phyloP scores from a whole-genome alignment of 2,888 invertebrate species.

The Poecilobothrus nobilitatus region DNA sequence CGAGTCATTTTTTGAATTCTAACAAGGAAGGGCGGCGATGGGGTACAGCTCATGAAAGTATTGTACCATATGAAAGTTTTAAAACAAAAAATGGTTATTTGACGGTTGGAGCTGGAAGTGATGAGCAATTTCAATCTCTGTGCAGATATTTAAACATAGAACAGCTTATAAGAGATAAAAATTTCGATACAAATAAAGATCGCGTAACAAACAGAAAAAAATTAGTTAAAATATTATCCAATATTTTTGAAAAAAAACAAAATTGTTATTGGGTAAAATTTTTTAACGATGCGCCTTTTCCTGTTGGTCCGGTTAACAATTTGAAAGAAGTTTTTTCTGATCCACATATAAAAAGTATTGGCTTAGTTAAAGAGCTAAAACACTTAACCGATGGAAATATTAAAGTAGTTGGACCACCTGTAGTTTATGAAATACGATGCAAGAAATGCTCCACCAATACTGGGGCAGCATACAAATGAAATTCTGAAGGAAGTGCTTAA shows the following conservation, averaged over 20 bases:
- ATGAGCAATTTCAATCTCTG: conserved; percentile 67
- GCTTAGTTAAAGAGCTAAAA: conserved; percentile 60
- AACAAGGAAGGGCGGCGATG: conserved; percentile 66
- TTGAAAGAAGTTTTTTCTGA: conserved; percentile 80
- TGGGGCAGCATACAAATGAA: conserved; percentile 81
- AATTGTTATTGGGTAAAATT: conserved; percentile 65
- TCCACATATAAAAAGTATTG: conserved; percentile 68
- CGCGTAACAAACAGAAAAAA: conserved; percentile 69
- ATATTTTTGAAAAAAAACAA: conserved; percentile 53
- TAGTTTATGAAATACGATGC: conserved; percentile 66
- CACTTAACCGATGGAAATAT: conserved; percentile 64
- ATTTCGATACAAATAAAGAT: conserved; percentile 61
- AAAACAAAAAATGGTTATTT: conserved; percentile 72
- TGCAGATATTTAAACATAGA: conserved; percentile 55
- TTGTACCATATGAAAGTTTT: conserved; percentile 92
- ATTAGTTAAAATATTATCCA: conserved; percentile 55
- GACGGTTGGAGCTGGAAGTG: conserved; percentile 81
- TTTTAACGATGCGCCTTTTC: conserved; percentile 69
- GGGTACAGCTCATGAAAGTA: conserved; percentile 91
- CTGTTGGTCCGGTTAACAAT: conserved; percentile 83
- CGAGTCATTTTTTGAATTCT: conserved; percentile 81
- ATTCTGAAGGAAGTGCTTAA: conserved; percentile 60
- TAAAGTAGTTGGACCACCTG: conserved; percentile 79
- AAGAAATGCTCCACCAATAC: conserved; percentile 66
- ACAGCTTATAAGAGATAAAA: conserved; percentile 53